Conservation (phyloP, 1,140 invertebrate genomes). For the Belonocnema kinseyi region DNA sequence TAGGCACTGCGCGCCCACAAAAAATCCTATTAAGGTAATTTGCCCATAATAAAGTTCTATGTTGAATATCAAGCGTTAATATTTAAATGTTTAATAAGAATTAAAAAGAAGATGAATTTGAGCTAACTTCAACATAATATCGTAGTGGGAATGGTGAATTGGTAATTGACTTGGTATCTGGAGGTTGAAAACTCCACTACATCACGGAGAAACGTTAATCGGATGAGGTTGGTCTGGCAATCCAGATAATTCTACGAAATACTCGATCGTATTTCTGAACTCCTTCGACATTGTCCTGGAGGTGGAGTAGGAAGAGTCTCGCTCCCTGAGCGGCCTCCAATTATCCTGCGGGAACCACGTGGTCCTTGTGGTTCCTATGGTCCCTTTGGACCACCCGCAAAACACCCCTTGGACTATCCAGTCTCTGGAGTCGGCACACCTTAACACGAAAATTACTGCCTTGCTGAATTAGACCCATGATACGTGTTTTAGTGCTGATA, state of each 20-base stretch:
- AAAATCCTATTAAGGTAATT: no score
- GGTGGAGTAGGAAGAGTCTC: constrained; percentile 11
- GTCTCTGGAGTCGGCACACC: constrained; percentile 23
- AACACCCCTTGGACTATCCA: constrained; percentile 25
- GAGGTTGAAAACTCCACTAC: constrained; percentile 1
- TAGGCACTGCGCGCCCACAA: no score
- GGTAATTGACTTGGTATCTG: background rate
- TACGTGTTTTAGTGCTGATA: constrained; percentile 1
- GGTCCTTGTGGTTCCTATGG: constrained; percentile 23
- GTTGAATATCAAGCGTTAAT: no score
- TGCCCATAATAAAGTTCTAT: no score
- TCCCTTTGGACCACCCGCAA: constrained; percentile 18
- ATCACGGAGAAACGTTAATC: background rate
- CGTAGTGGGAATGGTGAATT: background rate
- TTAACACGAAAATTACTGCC: constrained; percentile 25
- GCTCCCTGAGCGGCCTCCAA: constrained; percentile 15
- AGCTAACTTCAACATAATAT: no score
- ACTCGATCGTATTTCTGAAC: constrained; percentile 22
- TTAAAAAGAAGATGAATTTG: no score
- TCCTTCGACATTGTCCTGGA: constrained; percentile 1
- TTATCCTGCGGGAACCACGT: constrained; percentile 27
- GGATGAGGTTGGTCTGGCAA: constrained; percentile 9
- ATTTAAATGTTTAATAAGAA: no score
- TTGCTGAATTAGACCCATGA: constrained; percentile 21
- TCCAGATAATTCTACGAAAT: constrained; percentile 16